Evolutionary conservation across 2,888 invertebrate genomes (phyloP).

Genomic region (Rotaria magnacalcarata): DNA sequence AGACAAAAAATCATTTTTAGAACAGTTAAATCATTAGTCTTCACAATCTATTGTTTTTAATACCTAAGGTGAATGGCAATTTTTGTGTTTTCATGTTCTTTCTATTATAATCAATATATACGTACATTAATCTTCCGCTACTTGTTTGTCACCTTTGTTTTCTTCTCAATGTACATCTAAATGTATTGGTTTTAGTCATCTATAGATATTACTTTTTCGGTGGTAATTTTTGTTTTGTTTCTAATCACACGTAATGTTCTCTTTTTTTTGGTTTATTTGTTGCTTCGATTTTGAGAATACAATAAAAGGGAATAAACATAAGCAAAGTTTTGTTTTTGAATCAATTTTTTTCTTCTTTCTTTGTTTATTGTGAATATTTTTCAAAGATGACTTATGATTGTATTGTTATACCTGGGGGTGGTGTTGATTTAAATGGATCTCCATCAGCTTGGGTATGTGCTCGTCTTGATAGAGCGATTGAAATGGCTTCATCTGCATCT

Average conservation of each 20-base stretch:
- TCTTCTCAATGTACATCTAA: background rate
- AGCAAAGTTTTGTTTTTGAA: background rate
- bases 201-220: background rate
- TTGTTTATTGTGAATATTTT: background rate
- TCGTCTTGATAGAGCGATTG: background rate
- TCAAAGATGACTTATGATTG: background rate
- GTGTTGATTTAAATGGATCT: background rate
- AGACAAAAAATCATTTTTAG: conserved; percentile 43
- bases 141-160: background rate
- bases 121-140: background rate
- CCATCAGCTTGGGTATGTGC: conserved; percentile 5
- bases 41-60: conserved; percentile 20
- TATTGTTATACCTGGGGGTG: conserved; percentile 12
- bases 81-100: background rate
- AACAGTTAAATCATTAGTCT: conserved; percentile 39
- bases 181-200: too few relatives aligned
- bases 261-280: background rate
- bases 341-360: background rate
- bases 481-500: background rate
- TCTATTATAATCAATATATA: background rate
- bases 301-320: background rate
- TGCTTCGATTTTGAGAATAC: background rate
- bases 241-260: background rate
- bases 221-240: background rate
- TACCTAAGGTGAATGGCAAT: conserved; percentile 6